Percentiles rank a stretch among this genome's conserved stretches.
Conservation (phyloP, 2,797 vertebrate species). For the Hydrolagus colliei region DNA sequence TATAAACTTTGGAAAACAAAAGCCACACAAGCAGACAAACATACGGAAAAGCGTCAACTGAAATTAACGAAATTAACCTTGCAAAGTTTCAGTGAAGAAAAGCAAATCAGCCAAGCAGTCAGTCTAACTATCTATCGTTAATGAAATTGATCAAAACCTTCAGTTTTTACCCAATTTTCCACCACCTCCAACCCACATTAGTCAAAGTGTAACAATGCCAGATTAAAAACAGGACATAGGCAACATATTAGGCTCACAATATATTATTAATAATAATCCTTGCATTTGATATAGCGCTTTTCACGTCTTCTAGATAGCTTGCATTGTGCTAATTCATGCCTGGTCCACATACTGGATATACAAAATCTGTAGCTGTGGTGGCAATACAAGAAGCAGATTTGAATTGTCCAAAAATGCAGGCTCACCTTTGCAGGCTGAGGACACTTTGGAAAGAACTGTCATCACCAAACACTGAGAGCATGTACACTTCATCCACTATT, state of each 20-base stretch:
- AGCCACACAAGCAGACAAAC: conserved; percentile 5
- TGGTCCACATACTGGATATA: not conserved
- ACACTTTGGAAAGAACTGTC: conserved; percentile 72
- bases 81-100: not conserved
- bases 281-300: too few relatives aligned
- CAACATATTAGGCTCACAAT: not conserved
- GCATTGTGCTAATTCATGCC: not conserved
- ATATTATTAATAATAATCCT: too few relatives aligned
- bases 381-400: not conserved
- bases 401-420: conserved; percentile 9
- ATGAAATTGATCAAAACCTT: not conserved
- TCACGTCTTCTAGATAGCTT: not conserved
- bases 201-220: not conserved
- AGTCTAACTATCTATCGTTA: not conserved
- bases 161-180: not conserved
- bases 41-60: not conserved
- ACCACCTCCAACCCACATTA: not conserved
- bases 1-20: not conserved
- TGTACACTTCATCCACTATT: conserved; percentile 90
- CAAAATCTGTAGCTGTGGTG: too few relatives aligned
- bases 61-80: not conserved
- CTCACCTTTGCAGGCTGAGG: conserved; percentile 78
- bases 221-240: not conserved
- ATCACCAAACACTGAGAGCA: conserved; percentile 87
- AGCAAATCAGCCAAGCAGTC: not conserved